Conservation (phyloP, 2,797 vertebrate genomes). For the Echiichthys vipera region DNA sequence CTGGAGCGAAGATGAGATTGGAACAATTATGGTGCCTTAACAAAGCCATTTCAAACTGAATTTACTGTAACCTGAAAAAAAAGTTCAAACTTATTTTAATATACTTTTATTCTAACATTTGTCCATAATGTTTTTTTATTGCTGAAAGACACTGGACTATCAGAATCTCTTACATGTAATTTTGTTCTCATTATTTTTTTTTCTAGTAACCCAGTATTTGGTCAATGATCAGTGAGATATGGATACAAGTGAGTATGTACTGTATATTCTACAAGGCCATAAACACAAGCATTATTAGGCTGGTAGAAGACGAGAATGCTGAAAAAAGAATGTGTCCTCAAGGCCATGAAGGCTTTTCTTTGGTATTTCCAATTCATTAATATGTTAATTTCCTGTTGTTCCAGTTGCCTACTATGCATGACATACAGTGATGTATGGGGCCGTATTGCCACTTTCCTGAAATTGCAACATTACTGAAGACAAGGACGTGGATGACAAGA, state of each 20-base stretch:
- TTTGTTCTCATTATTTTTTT: conserved; percentile 1
- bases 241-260: neutral
- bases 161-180: neutral
- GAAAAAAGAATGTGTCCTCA: conserved; percentile 32
- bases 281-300: conserved; percentile 15
- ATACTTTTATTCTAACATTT: neutral
- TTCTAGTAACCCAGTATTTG: neutral
- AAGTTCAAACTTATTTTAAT: neutral
- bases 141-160: neutral
- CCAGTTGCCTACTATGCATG: conserved; percentile 8
- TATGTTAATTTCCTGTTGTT: conserved; percentile 46
- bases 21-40: neutral
- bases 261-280: conserved; percentile 3
- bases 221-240: too few relatives aligned
- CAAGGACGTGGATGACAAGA: neutral
- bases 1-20: too few relatives aligned
- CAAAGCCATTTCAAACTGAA: too few relatives aligned
- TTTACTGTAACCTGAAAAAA: too few relatives aligned
- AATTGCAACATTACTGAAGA: conserved; percentile 19
- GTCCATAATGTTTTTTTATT: neutral
- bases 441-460: conserved; percentile 9
- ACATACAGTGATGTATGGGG: conserved; percentile 21
- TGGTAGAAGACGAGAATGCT: conserved; percentile 14
- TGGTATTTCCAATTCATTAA: conserved; percentile 51
- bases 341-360: conserved; percentile 32